phyloP scores from a whole-genome alignment of 2,797 vertebrate species.

The Mastacembelus armatus region DNA sequence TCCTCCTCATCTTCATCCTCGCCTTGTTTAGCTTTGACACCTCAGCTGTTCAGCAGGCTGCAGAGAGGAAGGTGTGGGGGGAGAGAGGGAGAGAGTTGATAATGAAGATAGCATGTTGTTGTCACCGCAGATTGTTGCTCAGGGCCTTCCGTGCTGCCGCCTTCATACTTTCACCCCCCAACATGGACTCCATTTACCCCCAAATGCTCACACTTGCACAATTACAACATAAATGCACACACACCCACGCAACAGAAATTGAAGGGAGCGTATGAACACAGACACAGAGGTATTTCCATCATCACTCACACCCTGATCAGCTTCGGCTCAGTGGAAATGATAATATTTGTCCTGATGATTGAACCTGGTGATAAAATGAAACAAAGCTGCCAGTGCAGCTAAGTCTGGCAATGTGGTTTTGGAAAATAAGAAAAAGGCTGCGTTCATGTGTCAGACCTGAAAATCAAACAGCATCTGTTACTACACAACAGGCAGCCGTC shows the following conservation, averaged over 20 bases:
- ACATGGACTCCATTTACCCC: conserved; percentile 6
- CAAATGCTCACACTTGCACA: conserved; percentile 2
- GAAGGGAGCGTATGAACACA: background rate
- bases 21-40: conserved; percentile 80
- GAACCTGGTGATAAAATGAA: no score
- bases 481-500: no score
- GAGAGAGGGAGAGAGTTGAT: conserved; percentile 72
- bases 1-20: conserved; percentile 33
- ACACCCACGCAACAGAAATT: background rate
- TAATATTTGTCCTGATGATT: background rate
- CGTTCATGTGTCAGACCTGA: no score
- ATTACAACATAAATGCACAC: background rate
- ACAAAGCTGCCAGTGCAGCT: no score
- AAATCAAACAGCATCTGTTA: no score
- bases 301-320: background rate
- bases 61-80: conserved; percentile 80
- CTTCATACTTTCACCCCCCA: background rate
- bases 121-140: conserved; percentile 85
- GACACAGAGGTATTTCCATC: background rate
- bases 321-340: background rate
- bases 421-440: no score
- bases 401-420: no score
- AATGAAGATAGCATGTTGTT: conserved; percentile 84
- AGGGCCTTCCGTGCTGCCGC: conserved; percentile 67
- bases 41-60: conserved; percentile 85